Evolutionary conservation across 2,888 invertebrate species (phyloP).

Genomic region (Chrysina gloriosa): DNA sequence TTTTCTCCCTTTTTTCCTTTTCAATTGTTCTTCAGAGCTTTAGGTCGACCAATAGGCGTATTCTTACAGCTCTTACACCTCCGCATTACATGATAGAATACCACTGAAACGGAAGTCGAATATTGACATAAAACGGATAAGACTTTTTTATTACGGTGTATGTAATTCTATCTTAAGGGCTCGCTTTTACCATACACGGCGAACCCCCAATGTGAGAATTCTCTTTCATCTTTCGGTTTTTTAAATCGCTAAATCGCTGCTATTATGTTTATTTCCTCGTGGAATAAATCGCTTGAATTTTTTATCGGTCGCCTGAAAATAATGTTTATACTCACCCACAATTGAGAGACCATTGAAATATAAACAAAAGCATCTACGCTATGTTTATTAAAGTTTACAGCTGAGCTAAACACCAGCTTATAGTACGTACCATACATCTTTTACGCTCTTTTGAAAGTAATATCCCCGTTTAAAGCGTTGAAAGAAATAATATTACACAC

Average conservation of each 20-base stretch:
- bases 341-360: not conserved
- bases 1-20: not conserved
- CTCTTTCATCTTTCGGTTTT: constrained; percentile 10
- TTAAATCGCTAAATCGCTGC: constrained; percentile 6
- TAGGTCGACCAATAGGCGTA: not conserved
- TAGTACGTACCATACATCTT: not conserved
- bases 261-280: not conserved
- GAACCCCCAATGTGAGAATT: not conserved
- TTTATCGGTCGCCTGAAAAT: no score
- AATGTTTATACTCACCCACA: no score
- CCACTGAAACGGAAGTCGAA: constrained; percentile 25
- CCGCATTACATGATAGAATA: constrained; percentile 11
- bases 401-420: not conserved
- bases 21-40: not conserved
- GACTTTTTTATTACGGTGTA: constrained; percentile 19
- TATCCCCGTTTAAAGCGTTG: not conserved
- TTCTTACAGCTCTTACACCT: not conserved
- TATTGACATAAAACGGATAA: constrained; percentile 25
- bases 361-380: not conserved
- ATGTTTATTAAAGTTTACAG: not conserved
- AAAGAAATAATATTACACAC: not conserved
- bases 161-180: constrained; percentile 24
- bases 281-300: not conserved
- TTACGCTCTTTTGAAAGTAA: not conserved
- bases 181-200: constrained; percentile 8